Evolutionary conservation across 2,113 vertebrate genomes (phyloP), one percentile per base, ranked within the genome.

Genomic region (Peromyscus maniculatus): DNA sequence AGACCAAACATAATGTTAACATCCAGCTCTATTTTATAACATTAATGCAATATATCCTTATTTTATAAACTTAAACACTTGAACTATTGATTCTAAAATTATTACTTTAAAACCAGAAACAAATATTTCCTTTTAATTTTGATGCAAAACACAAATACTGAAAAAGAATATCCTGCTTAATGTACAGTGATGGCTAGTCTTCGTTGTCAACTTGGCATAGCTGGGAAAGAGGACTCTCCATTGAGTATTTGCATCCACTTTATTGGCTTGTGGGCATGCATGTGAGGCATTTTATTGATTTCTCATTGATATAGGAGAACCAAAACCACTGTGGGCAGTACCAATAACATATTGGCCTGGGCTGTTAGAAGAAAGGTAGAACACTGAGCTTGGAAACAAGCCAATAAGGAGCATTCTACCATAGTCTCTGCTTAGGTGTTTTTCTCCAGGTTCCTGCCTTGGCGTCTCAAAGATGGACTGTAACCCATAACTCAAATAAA

Each of bases 111-210:
- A 96, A 39, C 5, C 89, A 91, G 28, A 72, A 95, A 26, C 78
- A 92, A 66, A 17, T 94, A 52, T 28, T 62, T 88, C 6, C 43
- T 94, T 43, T 87, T 90, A 74, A 39, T 95, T 93, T 94, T 95
- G 90, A 64, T 84, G 8, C 16, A 75, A 36, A 82, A 17, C 33
- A 84, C 5, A 49, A 79, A 49, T 3, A n/a, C 19, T 87, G 77
- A 87, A 52, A 57, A 75, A 93, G 83, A 89, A 55, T 36, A 93
- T 2, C 26, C 22, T 91, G 19, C 0, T 52, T 96, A 24, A 5
- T 84, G 22, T 84, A 66, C 64, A 17, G n/a, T 84, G 59, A 43
- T 84, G 22, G 62, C 13, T 64, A 31, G 31, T 64, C 13, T 28
- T 46, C 3, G 1, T 31, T 84, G n/a, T 64, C 7, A 64, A 10